Percentiles rank a stretch among this genome's conserved stretches.
Evolutionary conservation across 2,113 vertebrate genomes (phyloP).

Genomic region (Melanocharis versteri): DNA sequence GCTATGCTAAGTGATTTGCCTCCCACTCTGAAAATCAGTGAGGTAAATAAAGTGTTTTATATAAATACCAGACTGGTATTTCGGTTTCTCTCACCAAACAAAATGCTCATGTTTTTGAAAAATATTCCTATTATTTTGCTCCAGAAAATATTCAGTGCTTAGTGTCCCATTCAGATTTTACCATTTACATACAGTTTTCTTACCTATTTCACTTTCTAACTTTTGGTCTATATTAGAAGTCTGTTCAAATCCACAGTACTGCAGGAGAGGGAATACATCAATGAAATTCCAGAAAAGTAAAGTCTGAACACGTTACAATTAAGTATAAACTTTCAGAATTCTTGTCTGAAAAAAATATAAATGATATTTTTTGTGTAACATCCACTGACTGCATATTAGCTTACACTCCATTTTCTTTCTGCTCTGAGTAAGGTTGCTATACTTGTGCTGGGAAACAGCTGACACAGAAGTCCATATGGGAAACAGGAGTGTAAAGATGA

Average conservation of each 20-base stretch:
- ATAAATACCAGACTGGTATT: background rate
- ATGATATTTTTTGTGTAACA: background rate
- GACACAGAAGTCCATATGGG: background rate
- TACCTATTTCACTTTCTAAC: background rate
- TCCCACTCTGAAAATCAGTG: conserved; percentile 30
- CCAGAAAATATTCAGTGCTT: background rate
- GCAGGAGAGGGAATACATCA: background rate
- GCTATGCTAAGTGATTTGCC: conserved; percentile 28
- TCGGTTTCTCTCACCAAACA: background rate
- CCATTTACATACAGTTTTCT: background rate
- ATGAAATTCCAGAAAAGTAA: background rate
- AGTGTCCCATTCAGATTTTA: background rate
- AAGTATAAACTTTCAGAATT: background rate
- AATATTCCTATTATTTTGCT: background rate
- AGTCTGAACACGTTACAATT: background rate
- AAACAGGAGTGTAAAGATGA: background rate
- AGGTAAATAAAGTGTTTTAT: conserved; percentile 4
- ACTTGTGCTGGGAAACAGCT: background rate
- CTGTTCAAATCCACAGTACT: background rate
- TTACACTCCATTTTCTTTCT: background rate
- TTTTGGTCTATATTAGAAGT: background rate
- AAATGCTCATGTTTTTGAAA: background rate
- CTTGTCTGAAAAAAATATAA: background rate
- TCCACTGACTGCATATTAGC: background rate
- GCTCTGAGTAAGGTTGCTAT: background rate